phyloP scores from a whole-genome alignment of 2,797 vertebrate genomes.

The Selene dorsalis region DNA sequence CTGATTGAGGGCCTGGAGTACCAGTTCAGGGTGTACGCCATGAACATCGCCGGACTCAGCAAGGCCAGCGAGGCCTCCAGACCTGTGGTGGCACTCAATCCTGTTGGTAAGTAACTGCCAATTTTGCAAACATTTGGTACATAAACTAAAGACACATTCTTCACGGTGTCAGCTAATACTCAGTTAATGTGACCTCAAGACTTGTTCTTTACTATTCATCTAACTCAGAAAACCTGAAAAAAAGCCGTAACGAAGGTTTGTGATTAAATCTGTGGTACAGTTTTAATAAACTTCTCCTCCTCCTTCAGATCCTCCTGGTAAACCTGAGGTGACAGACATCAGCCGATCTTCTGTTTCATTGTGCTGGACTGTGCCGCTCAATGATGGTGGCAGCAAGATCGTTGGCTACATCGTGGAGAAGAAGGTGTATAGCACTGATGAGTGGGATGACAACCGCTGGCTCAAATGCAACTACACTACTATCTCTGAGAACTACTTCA shows the following conservation, averaged over 20 bases:
- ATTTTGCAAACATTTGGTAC: background rate
- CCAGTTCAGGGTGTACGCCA: conserved; percentile 96
- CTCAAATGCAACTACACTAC: conserved; percentile 99
- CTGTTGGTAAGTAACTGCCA: conserved; percentile 89
- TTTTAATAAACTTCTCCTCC: background rate
- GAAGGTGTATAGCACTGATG: conserved; percentile 89
- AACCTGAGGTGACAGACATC: conserved; percentile 95
- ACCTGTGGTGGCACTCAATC: conserved; percentile 94
- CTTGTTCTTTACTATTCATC: background rate
- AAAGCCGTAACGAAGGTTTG: background rate
- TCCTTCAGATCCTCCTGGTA: conserved; percentile 91
- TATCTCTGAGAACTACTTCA: conserved; percentile 94
- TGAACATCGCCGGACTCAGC: conserved; percentile 97
- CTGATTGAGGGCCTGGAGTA: conserved; percentile 98
- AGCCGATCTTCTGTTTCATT: conserved; percentile 92
- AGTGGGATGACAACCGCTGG: conserved; percentile 94
- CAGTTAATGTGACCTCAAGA: background rate
- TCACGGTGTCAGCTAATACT: background rate
- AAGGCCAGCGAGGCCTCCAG: conserved; percentile 99
- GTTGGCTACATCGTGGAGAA: conserved; percentile 94
- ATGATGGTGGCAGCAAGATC: conserved; percentile 96
- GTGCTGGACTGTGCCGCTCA: conserved; percentile 92
- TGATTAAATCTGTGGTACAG: background rate
- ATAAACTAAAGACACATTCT: background rate
- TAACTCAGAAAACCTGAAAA: background rate